phyloP scores from a whole-genome alignment of 2,888 invertebrate species.

The Stomorhina lunata region DNA sequence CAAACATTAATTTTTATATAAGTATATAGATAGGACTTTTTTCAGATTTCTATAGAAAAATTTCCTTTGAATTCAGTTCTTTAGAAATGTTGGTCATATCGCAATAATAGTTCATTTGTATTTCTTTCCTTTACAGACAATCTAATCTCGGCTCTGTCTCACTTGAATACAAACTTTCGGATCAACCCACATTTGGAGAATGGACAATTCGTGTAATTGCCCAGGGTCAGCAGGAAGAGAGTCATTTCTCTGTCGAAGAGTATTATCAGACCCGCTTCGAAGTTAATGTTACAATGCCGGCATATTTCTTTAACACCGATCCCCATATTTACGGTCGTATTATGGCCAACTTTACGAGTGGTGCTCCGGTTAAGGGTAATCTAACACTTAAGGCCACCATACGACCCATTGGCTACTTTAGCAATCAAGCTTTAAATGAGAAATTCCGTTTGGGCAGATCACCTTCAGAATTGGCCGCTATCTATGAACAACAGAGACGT shows the following conservation, averaged over 20 bases:
- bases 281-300: conserved; percentile 96
- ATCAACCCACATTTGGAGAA: conserved; percentile 94
- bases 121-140: conserved; percentile 81
- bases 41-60: too few relatives aligned
- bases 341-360: conserved; percentile 97
- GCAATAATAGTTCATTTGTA: not conserved
- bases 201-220: conserved; percentile 95
- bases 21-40: too few relatives aligned
- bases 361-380: conserved; percentile 93
- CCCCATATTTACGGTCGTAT: conserved; percentile 90
- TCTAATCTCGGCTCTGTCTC: conserved; percentile 97
- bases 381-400: conserved; percentile 91
- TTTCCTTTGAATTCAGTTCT: too few relatives aligned
- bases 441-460: conserved; percentile 80
- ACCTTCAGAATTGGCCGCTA: conserved; percentile 71
- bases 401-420: conserved; percentile 84
- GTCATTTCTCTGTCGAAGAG: conserved; percentile 93
- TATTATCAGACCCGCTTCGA: conserved; percentile 97
- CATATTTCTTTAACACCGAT: conserved; percentile 94
- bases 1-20: too few relatives aligned
- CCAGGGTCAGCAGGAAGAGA: conserved; percentile 92
- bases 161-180: conserved; percentile 92
- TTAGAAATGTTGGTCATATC: not conserved
- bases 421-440: conserved; percentile 82
- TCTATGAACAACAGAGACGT: conserved; percentile 70